Evolutionary conservation across 1,140 invertebrate species (phyloP).

Genomic region (Penaeus japonicus): DNA sequence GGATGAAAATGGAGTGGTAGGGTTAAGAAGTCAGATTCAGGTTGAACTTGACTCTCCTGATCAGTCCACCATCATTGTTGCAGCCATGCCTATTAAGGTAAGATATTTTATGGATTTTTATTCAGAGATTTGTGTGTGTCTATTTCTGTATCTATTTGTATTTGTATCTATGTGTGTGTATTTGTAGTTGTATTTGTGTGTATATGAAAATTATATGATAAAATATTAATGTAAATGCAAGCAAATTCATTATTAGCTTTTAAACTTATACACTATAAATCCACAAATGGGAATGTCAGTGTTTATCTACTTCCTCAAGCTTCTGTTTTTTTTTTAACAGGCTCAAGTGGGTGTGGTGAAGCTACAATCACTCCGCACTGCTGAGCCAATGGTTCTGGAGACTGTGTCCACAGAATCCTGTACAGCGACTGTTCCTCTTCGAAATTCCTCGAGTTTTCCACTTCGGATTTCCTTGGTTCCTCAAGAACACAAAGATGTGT

Average conservation of each 20-base stretch:
- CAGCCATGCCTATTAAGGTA: conserved; percentile 16
- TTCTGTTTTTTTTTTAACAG: neutral
- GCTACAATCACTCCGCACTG: conserved; percentile 2
- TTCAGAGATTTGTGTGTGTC: no score
- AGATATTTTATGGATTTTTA: no score
- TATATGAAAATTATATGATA: no score
- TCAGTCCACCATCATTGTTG: conserved; percentile 25
- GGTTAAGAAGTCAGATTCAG: conserved; percentile 4
- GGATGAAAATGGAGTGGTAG: conserved; percentile 18
- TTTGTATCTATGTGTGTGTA: no score
- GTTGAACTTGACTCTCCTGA: conserved; percentile 33
- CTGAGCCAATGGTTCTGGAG: conserved; percentile 4
- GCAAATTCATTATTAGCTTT: no score
- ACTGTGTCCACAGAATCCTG: neutral
- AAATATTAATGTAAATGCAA: no score
- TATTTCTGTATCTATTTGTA: no score
- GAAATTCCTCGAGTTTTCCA: conserved; percentile 29
- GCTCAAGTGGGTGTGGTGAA: conserved; percentile 33
- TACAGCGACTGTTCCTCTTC: neutral
- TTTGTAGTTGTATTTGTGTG: no score
- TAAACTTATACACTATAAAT: no score
- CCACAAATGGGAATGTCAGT: no score
- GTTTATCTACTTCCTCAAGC: neutral
- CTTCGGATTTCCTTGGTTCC: neutral
- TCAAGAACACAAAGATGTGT: neutral